Evolutionary conservation across 2,797 vertebrate species (phyloP).

Genomic region (Anguilla pacifica): DNA sequence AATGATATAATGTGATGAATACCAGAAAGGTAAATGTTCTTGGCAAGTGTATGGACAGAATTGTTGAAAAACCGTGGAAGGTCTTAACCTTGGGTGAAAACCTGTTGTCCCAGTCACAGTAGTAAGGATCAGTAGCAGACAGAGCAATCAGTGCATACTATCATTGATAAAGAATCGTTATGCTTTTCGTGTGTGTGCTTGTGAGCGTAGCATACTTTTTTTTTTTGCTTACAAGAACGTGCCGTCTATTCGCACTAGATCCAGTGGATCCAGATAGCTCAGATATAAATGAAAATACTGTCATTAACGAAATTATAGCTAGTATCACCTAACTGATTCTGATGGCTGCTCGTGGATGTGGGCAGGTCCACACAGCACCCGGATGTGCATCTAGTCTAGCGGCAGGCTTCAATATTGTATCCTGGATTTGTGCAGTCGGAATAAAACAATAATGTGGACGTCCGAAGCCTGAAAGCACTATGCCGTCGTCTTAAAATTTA

Average conservation of each 20-base stretch:
- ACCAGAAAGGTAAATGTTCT: neutral
- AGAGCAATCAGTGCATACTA: neutral
- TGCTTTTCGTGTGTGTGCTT: neutral
- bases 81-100: neutral
- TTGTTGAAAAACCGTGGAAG: neutral
- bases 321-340: neutral
- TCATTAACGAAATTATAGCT: neutral
- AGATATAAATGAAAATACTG: neutral
- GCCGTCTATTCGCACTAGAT: no score
- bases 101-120: neutral
- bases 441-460: neutral
- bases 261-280: neutral
- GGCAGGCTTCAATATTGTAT: constrained; percentile 32
- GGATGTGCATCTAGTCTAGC: constrained; percentile 35
- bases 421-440: constrained; percentile 6
- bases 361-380: constrained; percentile 38
- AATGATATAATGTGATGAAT: neutral
- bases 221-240: no score
- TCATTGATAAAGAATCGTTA: neutral
- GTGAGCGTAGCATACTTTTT: no score
- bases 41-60: neutral
- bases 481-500: neutral
- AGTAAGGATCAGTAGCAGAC: neutral
- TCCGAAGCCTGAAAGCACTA: neutral
- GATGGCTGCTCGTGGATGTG: constrained; percentile 12